Base-by-base conservation (phyloP, 1,140 invertebrate species). In the Micrasema longulum region DNA sequence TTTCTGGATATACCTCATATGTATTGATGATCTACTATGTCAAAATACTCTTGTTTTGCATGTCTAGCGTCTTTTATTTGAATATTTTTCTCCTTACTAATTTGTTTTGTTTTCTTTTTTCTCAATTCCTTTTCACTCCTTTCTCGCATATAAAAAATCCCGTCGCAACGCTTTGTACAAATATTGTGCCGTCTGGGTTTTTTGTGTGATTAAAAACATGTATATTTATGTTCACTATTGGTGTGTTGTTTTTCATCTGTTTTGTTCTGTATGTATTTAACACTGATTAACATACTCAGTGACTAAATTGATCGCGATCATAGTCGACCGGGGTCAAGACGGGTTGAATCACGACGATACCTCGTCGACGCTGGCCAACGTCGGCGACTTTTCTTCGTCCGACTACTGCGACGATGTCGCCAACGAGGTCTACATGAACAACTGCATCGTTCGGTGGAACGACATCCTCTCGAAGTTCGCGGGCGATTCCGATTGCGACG, bases 71-170 rank as follows among this genome's bases (percentile, higher is more conserved):
- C 14, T 65, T 71, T 53, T 53, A 18, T 38, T 69, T 69, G 23
- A 22, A 12, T 43, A 14, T 64, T 12, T 48, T 64, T 64, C 26
- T 41, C 41, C 45, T n/a, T 43, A 45, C 41, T 41, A 31, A 23
- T 60, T 11, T 60, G 20, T 35, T 36, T 43, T 45, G 18, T 64
- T 45, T 48, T 26, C 31, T 35, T 26, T 48, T 18, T 14, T 50
- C 50, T 62, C n/a, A n/a, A n/a, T 75, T 64, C 14, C 62, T 36
- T 67, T 36, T 22, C 71, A 41, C 45, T 55, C 36, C 23, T 48
- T 14, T n/a, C n/a, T n/a, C n/a, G n/a, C n/a, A n/a, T n/a, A n/a
- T n/a, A n/a, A n/a, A n/a, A n/a, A n/a, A n/a, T 50, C 48, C 16
- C 18, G 5, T 16, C 23, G 18, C 48, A 50, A 48, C 26, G 48